Conservation (phyloP, 2,113 vertebrate species). For the Mus musculus region DNA sequence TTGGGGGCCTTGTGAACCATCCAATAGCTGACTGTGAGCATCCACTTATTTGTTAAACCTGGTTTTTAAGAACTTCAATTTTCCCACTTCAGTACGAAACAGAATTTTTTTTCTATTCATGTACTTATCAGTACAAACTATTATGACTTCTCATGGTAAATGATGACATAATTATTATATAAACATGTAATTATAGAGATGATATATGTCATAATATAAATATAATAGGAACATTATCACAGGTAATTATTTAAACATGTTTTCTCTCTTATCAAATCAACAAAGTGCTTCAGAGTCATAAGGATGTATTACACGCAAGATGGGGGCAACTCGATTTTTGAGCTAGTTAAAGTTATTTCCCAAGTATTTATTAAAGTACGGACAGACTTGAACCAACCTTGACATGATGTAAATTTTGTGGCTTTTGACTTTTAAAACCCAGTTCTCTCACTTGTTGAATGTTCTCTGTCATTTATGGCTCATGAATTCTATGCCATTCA, state of each 20-base stretch:
- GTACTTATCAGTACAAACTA: not conserved
- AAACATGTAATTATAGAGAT: not conserved
- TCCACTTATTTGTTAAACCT: not conserved
- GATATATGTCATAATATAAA: not conserved
- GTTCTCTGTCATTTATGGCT: not conserved
- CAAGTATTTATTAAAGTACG: not conserved
- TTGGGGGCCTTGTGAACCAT: too few species aligned
- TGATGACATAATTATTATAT: not conserved
- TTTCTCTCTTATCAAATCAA: not conserved
- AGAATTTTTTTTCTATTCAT: not conserved
- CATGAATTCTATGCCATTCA: not conserved
- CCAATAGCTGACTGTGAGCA: too few species aligned
- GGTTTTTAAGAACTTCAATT: not conserved
- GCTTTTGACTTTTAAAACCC: not conserved
- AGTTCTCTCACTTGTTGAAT: not conserved
- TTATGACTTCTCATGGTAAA: constrained; percentile 1
- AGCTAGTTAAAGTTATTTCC: not conserved
- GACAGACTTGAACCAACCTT: not conserved
- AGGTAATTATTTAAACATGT: not conserved
- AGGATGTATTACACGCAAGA: not conserved
- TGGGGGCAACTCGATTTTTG: not conserved
- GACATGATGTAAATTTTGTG: not conserved
- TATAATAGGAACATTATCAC: not conserved
- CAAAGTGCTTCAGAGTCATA: not conserved
- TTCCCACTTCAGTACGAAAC: not conserved